These are phyloP conservation scores for Harpalus rubripes DNA, from an alignment of 2,888 invertebrate genomes.

Conservation along the genomic window DNA sequence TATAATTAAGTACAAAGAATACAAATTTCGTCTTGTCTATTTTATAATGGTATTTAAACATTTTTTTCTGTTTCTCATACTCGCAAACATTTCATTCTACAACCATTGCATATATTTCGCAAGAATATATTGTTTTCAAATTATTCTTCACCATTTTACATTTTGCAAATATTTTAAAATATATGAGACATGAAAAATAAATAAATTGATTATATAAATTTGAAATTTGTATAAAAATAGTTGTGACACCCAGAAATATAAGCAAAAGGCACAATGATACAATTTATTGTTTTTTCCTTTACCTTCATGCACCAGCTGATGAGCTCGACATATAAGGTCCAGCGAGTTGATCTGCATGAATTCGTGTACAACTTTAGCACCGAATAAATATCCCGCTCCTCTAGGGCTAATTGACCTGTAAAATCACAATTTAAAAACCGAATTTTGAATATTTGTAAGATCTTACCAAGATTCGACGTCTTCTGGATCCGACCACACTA, in stretches of 20 bases:
- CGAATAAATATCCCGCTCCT: conserved; percentile 99
- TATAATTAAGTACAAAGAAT: background rate
- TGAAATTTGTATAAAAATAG: no score
- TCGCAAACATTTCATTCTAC: background rate
- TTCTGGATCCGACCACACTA: conserved; percentile 99
- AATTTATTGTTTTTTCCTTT: conserved; percentile 69
- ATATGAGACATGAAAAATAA: no score
- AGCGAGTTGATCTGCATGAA: conserved; percentile 97
- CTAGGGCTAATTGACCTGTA: conserved; percentile 92
- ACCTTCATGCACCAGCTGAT: conserved; percentile 99
- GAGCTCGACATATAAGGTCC: conserved; percentile 97
- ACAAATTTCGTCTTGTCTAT: background rate
- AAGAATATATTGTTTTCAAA: background rate
- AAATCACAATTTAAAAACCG: conserved; percentile 68
- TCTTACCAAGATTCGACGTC: conserved; percentile 93
- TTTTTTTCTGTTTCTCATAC: background rate
- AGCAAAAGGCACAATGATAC: no score
- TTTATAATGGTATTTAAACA: background rate
- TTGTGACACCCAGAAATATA: no score
- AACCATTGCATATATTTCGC: background rate
- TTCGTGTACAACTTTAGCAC: conserved; percentile 94
- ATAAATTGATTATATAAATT: no score
- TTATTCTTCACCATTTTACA: conserved; percentile 90
- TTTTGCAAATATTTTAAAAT: no score
- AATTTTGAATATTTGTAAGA: conserved; percentile 26